These are phyloP conservation scores for Oncorhynchus clarkii DNA, from an alignment of 2,113 vertebrate genomes.

Conservation along the genomic window DNA sequence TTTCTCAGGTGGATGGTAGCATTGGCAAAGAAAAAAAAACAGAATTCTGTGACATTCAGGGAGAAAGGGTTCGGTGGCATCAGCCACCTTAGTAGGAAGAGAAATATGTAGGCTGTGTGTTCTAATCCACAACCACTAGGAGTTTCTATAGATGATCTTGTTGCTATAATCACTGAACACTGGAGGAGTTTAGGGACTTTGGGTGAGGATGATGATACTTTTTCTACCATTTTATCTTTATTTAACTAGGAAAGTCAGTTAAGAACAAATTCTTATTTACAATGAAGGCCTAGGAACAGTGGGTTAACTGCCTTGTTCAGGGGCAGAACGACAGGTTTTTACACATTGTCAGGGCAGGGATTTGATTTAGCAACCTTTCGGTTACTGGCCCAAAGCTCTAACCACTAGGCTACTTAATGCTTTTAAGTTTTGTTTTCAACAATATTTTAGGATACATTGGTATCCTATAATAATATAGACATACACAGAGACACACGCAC, in stretches of 20 bases:
- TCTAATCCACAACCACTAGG: constrained; percentile 11
- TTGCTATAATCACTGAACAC: constrained; percentile 3
- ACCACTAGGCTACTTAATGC: background rate
- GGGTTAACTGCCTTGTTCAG: too few relatives aligned
- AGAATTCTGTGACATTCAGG: background rate
- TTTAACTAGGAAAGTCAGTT: too few relatives aligned
- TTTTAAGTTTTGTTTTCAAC: background rate
- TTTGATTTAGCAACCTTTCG: too few relatives aligned
- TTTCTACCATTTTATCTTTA: too few relatives aligned
- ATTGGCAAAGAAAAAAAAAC: background rate
- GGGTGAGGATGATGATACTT: background rate
- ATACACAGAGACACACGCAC: background rate
- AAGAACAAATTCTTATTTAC: too few relatives aligned
- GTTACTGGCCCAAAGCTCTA: too few relatives aligned
- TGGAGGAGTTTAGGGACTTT: background rate
- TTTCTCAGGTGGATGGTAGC: background rate
- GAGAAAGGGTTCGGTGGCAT: background rate
- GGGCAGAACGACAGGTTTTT: too few relatives aligned
- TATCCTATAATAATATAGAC: background rate
- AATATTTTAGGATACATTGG: background rate
- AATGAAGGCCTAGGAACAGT: too few relatives aligned
- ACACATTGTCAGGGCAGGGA: too few relatives aligned
- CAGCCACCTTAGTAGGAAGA: background rate
- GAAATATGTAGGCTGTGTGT: background rate
- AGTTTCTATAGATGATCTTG: background rate